These are phyloP conservation scores for Heliocidaris tuberculata DNA, from an alignment of 35 echinoderm and acorn worm species.

Conservation along the genomic window DNA sequence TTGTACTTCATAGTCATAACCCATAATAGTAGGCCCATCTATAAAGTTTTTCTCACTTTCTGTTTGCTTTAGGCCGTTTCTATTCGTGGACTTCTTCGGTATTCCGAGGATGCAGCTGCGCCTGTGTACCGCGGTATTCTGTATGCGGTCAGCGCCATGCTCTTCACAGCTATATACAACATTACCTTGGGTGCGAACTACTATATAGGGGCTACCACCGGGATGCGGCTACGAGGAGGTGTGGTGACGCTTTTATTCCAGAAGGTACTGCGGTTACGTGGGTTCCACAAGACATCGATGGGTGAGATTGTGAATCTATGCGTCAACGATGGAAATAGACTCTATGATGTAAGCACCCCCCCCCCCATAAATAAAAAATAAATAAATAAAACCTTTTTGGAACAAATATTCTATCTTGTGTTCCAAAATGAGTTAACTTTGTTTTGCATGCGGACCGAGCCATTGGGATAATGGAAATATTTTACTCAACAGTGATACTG, in stretches of 20 bases:
- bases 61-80: background rate
- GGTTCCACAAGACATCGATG: conserved; percentile 37
- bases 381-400: no score
- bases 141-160: background rate
- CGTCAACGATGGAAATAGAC: conserved; percentile 35
- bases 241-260: background rate
- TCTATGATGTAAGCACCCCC: conserved; percentile 16
- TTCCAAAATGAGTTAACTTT: no score
- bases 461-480: no score
- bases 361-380: background rate
- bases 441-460: no score
- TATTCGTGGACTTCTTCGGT: background rate
- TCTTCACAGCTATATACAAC: background rate
- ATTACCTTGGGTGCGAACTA: background rate
- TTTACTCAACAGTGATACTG: no score
- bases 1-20: no score
- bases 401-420: no score
- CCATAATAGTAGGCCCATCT: no score
- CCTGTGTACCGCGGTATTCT: conserved; percentile 4
- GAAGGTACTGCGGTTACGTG: conserved; percentile 32
- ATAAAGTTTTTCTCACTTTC: background rate
- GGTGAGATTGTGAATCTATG: conserved; percentile 45
- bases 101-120: background rate
- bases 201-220: background rate
- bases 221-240: conserved; percentile 13